These are phyloP conservation scores for Camarhynchus parvulus DNA, from an alignment of 2,113 vertebrate species.

Conservation along the genomic window DNA sequence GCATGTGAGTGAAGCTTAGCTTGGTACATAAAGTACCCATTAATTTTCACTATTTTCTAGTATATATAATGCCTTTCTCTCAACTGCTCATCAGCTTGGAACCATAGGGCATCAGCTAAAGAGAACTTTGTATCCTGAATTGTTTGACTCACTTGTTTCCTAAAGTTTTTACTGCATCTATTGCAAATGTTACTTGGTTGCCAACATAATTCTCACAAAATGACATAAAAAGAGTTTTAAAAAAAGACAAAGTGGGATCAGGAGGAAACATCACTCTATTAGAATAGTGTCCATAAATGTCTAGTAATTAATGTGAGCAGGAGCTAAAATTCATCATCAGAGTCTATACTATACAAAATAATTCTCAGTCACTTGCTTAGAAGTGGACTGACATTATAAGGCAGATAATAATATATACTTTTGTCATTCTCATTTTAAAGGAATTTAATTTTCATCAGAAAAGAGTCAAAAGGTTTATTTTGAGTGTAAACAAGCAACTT, in stretches of 20 bases:
- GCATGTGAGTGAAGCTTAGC: conserved; percentile 20
- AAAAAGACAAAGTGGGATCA: not conserved
- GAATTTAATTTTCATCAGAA: conserved; percentile 15
- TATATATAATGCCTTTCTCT: not conserved
- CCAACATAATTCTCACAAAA: not conserved
- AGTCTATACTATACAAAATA: not conserved
- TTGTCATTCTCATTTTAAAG: not conserved
- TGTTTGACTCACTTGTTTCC: not conserved
- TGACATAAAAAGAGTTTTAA: not conserved
- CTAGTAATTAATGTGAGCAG: not conserved
- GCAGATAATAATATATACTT: not conserved
- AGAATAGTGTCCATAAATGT: not conserved
- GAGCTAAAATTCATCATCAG: not conserved
- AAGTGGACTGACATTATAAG: not conserved
- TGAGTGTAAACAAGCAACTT: not conserved
- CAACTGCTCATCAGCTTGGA: not conserved
- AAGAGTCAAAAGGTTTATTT: not conserved
- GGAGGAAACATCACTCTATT: not conserved
- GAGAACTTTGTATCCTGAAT: not conserved
- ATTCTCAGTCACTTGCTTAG: not conserved
- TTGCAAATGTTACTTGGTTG: not conserved
- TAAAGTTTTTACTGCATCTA: not conserved
- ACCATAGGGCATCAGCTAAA: not conserved
- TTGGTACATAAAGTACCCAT: conserved; percentile 30
- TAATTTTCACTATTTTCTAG: conserved; percentile 43